Percentiles rank a stretch among this genome's conserved stretches.
phyloP scores from a whole-genome alignment of 1,140 invertebrate species.

The Chymomyza costata region DNA sequence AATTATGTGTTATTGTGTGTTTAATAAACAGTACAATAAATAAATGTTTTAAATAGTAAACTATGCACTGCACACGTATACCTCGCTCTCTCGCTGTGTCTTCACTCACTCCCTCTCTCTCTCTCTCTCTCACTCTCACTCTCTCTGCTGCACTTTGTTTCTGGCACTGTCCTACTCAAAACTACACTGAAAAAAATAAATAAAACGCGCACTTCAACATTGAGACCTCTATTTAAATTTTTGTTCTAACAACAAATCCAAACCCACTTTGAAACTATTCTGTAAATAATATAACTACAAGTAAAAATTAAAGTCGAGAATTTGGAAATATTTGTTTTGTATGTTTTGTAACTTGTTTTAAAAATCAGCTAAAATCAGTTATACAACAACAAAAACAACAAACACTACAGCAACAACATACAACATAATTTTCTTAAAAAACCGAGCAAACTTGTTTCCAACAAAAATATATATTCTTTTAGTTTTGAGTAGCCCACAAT shows the following conservation, averaged over 20 bases:
- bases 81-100: too few species aligned
- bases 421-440: constrained; percentile 12
- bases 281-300: not conserved
- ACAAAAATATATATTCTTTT: constrained; percentile 17
- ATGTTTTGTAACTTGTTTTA: constrained; percentile 10
- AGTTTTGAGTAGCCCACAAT: constrained; percentile 13
- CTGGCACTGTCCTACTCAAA: too few species aligned
- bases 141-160: not conserved
- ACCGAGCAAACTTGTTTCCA: constrained; percentile 23
- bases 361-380: constrained; percentile 8
- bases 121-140: constrained; percentile 2
- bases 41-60: too few species aligned
- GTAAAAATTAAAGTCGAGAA: constrained; percentile 2
- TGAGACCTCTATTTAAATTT: too few species aligned
- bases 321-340: constrained; percentile 7
- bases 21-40: too few species aligned
- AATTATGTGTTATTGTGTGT: too few species aligned
- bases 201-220: too few species aligned
- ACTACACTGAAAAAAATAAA: too few species aligned
- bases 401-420: not conserved
- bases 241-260: too few species aligned
- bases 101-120: constrained; percentile 3
- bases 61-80: too few species aligned
- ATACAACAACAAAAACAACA: constrained; percentile 1
- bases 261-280: constrained; percentile 3